phyloP scores from a whole-genome alignment of 2,113 vertebrate species.

The Hemicordylus capensis region DNA sequence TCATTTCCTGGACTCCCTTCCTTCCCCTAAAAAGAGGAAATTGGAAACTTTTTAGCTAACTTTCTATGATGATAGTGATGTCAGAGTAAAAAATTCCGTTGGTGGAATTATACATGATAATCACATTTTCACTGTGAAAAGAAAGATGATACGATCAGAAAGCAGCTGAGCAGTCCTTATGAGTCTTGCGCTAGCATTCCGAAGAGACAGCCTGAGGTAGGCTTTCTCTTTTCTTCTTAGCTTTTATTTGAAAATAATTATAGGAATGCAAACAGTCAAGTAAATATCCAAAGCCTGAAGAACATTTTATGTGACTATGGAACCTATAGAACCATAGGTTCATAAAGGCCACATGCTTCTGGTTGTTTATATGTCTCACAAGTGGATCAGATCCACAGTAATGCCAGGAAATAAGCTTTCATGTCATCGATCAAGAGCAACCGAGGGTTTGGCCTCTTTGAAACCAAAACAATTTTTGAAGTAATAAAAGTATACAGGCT shows the following conservation, averaged over 20 bases:
- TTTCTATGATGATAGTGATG: background rate
- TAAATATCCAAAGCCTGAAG: background rate
- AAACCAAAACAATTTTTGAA: background rate
- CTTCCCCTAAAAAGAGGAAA: background rate
- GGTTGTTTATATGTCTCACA: background rate
- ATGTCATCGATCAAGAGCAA: background rate
- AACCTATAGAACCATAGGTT: background rate
- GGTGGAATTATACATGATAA: constrained; percentile 16
- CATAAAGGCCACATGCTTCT: background rate
- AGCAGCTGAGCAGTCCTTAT: background rate
- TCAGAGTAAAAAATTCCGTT: constrained; percentile 8
- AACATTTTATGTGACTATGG: background rate
- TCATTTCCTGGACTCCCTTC: background rate
- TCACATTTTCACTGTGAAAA: constrained; percentile 20
- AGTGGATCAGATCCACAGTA: background rate
- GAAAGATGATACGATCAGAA: background rate
- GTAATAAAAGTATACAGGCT: background rate
- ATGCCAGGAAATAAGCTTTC: background rate
- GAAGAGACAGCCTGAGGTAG: constrained; percentile 3
- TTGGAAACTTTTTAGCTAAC: background rate
- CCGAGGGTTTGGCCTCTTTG: background rate
- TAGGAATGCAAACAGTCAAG: background rate
- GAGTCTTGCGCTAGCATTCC: constrained; percentile 4
- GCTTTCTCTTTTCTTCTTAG: constrained; percentile 5
- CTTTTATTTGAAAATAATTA: background rate